phyloP scores from a whole-genome alignment of 2,797 vertebrate genomes.

The Spondyliosoma cantharus region DNA sequence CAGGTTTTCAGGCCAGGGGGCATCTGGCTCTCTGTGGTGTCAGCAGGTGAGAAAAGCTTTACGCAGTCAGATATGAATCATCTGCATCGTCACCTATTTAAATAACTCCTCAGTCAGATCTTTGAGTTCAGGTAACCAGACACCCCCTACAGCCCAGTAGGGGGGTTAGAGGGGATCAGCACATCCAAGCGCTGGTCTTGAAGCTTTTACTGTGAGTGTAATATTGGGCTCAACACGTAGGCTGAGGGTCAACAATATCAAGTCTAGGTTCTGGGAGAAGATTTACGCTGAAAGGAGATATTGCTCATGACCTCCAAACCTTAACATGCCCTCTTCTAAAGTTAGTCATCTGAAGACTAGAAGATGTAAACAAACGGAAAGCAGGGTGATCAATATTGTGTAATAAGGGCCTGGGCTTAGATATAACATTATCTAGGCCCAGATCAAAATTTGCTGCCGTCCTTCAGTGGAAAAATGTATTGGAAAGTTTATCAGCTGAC shows the following conservation, averaged over 20 bases:
- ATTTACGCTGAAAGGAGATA: slow-evolving; percentile 14
- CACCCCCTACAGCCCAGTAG: slow-evolving; percentile 35
- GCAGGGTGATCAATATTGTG: neutral
- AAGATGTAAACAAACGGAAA: slow-evolving; percentile 18
- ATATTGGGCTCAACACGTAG: slow-evolving; percentile 18
- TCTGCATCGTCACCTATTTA: slow-evolving; percentile 57
- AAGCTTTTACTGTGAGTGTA: slow-evolving; percentile 29
- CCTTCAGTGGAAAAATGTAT: neutral
- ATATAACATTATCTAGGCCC: neutral
- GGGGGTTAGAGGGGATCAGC: slow-evolving; percentile 42
- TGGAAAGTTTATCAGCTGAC: neutral
- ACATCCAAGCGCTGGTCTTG: slow-evolving; percentile 33
- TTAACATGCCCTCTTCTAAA: slow-evolving; percentile 6
- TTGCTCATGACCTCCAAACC: slow-evolving; percentile 19
- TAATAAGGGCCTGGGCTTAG: too few relatives aligned
- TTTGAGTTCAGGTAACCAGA: slow-evolving; percentile 63
- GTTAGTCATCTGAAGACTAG: neutral
- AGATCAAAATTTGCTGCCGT: neutral
- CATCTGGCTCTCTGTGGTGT: slow-evolving; percentile 25
- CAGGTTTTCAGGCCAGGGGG: slow-evolving; percentile 35
- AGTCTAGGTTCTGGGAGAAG: slow-evolving; percentile 5
- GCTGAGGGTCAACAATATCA: slow-evolving; percentile 38
- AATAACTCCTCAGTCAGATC: slow-evolving; percentile 62
- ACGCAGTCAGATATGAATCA: slow-evolving; percentile 54
- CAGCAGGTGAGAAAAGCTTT: slow-evolving; percentile 53